These are phyloP conservation scores for Drosophila pseudotalamancana DNA, from an alignment of 2,888 invertebrate species.

Conservation along the genomic window DNA sequence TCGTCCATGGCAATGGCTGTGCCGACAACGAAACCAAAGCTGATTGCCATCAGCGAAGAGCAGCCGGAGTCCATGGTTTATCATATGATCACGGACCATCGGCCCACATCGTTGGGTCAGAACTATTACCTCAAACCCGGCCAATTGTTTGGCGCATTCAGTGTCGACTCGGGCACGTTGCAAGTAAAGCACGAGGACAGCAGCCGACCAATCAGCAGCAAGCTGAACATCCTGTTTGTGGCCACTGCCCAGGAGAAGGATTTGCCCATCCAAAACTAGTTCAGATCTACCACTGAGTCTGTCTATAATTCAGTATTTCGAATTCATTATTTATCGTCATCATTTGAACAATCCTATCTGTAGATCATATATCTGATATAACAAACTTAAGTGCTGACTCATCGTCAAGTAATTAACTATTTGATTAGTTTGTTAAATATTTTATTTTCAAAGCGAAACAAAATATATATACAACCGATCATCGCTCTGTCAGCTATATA, in stretches of 20 bases:
- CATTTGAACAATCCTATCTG: too few relatives aligned
- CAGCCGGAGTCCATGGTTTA: constrained; percentile 48
- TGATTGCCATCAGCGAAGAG: constrained; percentile 29
- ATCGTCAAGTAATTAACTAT: too few relatives aligned
- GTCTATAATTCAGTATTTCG: constrained; percentile 18
- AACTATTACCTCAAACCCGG: constrained; percentile 81
- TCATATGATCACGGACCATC: constrained; percentile 74
- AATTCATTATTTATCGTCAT: too few relatives aligned
- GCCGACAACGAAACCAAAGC: constrained; percentile 31
- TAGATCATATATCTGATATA: too few relatives aligned
- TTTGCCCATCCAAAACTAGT: neutral
- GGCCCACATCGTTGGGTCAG: constrained; percentile 66
- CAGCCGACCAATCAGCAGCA: constrained; percentile 56
- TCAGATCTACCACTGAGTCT: neutral
- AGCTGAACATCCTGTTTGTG: constrained; percentile 75
- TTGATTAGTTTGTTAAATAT: too few relatives aligned
- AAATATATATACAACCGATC: too few relatives aligned
- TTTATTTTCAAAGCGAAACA: too few relatives aligned
- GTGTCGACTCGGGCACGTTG: constrained; percentile 57
- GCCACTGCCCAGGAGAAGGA: constrained; percentile 40
- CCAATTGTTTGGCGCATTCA: constrained; percentile 60
- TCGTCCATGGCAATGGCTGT: constrained; percentile 6
- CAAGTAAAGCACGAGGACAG: constrained; percentile 51
- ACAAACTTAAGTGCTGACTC: too few relatives aligned
- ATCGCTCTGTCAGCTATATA: too few relatives aligned